Percentiles rank a stretch among this genome's conserved stretches.
phyloP scores from a whole-genome alignment of 2,113 vertebrate species.

The Tachysurus fulvidraco region DNA sequence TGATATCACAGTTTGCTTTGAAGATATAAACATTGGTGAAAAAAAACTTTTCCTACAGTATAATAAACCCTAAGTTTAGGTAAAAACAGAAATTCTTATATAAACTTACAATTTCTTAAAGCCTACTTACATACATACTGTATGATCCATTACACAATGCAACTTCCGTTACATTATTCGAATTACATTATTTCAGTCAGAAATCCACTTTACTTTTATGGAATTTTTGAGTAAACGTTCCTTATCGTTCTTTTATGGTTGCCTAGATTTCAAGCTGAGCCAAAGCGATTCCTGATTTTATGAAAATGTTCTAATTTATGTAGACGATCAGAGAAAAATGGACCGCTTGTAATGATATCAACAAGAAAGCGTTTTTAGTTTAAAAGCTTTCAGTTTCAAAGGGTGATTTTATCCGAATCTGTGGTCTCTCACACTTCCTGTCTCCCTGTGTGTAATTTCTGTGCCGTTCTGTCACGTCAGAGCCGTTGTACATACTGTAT shows the following conservation, averaged over 20 bases:
- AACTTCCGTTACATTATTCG: too few relatives aligned
- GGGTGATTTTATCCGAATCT: not conserved
- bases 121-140: too few relatives aligned
- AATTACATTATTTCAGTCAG: too few relatives aligned
- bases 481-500: constrained; percentile 2
- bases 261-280: not conserved
- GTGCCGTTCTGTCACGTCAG: constrained; percentile 39
- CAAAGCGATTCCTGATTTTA: not conserved
- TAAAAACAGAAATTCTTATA: not conserved
- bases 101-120: too few relatives aligned
- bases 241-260: not conserved
- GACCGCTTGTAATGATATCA: not conserved
- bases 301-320: not conserved
- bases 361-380: not conserved
- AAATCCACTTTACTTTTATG: not conserved
- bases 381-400: not conserved
- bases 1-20: too few relatives aligned
- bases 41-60: too few relatives aligned
- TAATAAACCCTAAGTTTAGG: too few relatives aligned
- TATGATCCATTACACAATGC: too few relatives aligned
- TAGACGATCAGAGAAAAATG: not conserved
- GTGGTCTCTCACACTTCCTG: constrained; percentile 4
- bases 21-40: too few relatives aligned
- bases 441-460: constrained; percentile 31
- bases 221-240: not conserved